Evolutionary conservation across 92 coral and sea anemone species (phyloP), one percentile per base, ranked within the genome.

Genomic region (Epizoanthus illoricatus): DNA sequence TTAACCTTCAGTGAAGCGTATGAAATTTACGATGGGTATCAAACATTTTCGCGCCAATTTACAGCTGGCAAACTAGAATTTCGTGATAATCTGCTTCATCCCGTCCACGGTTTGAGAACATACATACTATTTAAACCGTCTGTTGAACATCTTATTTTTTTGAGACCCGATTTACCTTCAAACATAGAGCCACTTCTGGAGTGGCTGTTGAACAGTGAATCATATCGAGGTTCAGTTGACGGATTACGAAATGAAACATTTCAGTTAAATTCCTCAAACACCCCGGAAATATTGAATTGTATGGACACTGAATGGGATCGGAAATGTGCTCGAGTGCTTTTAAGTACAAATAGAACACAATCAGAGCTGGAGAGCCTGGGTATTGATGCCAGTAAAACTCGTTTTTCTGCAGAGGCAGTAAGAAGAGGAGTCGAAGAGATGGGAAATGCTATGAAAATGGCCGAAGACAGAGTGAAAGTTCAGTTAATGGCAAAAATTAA

Each of bases 231-330:
- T 55, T 55, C 60, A 55, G 60, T 16, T 9, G 60, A 55, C 16
- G 60, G 60, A 55, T 55, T 55, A 59, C 1, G n/a, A 16, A 59
- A 59, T 4, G 64, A 15, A 0, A 59, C 17, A n/a, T 59, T 59
- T 59, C 18, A 59, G 64, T 59, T 59, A 16, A 15, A 8, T 16
- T 2, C 64, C 15, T 59, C 64, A 11, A 59, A 59, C n/a, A 59
- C 63, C 17, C 17, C 64, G 10, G 64, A 59, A 59, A 82, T 69
- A 52, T 7, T 85, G 47, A 65, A 75, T 15, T 16, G 83, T 54
- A 85, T 85, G 88, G 74, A 67, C 84, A 42, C 84, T 5, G 88
- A 85, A 67, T 85, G 88, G 88, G 83, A 75, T 74, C 64, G 68
- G 69, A 76, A 75, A 75, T 75, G 83, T 45, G 84, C 83, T 13